Percentiles rank a stretch among this genome's conserved stretches.
These are phyloP conservation scores for Myathropa florea DNA, from an alignment of 2,888 invertebrate species.

Conservation along the genomic window DNA sequence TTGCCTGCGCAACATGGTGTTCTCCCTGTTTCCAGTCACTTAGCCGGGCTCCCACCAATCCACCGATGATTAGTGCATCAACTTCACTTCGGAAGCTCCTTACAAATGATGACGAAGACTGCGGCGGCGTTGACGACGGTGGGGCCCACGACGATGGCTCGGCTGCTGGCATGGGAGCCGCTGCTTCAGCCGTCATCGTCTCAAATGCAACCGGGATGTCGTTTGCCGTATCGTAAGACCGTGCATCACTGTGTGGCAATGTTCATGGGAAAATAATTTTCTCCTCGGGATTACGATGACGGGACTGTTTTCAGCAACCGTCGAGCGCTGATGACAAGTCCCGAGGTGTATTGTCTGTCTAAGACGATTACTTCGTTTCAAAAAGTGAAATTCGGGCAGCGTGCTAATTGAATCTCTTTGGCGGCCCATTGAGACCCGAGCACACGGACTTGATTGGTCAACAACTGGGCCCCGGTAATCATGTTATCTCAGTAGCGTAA, in stretches of 20 bases:
- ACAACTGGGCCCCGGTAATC: constrained; percentile 37
- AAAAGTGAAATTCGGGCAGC: constrained; percentile 57
- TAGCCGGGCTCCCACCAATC: constrained; percentile 48
- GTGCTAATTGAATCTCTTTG: constrained; percentile 51
- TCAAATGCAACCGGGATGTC: constrained; percentile 67
- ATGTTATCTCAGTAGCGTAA: constrained; percentile 41
- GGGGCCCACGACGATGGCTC: neutral
- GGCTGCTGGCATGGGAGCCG: constrained; percentile 51
- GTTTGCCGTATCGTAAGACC: constrained; percentile 66
- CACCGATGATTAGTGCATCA: constrained; percentile 61
- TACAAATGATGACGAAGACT: constrained; percentile 33
- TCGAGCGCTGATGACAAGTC: constrained; percentile 38
- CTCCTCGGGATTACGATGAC: constrained; percentile 40
- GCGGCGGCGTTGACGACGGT: constrained; percentile 5
- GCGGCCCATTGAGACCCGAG: constrained; percentile 14
- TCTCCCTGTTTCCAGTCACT: constrained; percentile 21
- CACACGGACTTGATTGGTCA: constrained; percentile 44
- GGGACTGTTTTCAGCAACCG: constrained; percentile 27
- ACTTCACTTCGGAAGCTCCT: constrained; percentile 69
- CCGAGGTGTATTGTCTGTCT: constrained; percentile 28
- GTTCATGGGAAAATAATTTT: constrained; percentile 69
- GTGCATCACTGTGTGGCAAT: constrained; percentile 62
- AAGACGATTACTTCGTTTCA: constrained; percentile 15
- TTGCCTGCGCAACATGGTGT: constrained; percentile 3
- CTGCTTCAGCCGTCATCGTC: constrained; percentile 55